Conservation (phyloP, 2,797 vertebrate genomes). For the Eospalax fontanierii region DNA sequence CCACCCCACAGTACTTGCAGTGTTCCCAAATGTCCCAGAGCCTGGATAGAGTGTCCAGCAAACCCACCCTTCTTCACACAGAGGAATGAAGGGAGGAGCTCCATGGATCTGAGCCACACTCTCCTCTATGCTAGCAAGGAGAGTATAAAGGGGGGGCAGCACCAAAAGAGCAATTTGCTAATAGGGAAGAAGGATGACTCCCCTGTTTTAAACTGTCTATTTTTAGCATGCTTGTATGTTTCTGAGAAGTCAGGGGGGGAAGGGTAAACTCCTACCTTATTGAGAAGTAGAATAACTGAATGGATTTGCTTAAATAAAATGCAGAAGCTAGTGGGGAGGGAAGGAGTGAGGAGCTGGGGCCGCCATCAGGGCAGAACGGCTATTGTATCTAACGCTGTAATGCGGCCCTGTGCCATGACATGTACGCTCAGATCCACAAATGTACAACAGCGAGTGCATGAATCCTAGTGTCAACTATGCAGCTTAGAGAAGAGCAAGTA, state of each 20-base stretch:
- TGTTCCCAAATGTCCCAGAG: background rate
- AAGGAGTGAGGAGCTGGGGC: background rate
- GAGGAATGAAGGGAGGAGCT: background rate
- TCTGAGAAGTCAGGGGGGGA: background rate
- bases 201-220: background rate
- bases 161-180: background rate
- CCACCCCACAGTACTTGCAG: background rate
- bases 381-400: background rate
- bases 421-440: background rate
- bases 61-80: accelerated
- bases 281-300: background rate
- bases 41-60: background rate
- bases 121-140: accelerated
- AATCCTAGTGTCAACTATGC: background rate
- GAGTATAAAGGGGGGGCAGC: background rate
- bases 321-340: background rate
- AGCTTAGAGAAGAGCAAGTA: background rate
- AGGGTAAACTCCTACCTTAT: background rate
- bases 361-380: background rate
- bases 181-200: slow-evolving; percentile 14
- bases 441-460: background rate
- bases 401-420: accelerated
- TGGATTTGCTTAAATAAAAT: background rate
- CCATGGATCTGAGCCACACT: no score
- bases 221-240: slow-evolving; percentile 36